Evolutionary conservation across 1,140 invertebrate species (phyloP), one percentile per base, ranked within the genome.

Genomic region (Limonius californicus): DNA sequence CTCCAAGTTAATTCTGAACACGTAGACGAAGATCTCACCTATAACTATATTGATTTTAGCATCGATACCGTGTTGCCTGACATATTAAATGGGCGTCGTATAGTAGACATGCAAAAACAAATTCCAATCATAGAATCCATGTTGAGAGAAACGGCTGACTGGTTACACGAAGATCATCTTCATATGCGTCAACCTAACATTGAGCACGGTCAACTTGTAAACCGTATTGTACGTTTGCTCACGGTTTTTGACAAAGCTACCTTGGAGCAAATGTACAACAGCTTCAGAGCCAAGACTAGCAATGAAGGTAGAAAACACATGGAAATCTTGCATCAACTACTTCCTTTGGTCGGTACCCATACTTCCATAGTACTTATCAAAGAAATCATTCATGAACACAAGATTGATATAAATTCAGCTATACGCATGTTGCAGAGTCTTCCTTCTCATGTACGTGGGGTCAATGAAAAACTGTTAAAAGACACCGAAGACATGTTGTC

Each of bases 291-390:
- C 1, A 57, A 63, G 20, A 59, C 64, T 16, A 35, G 77, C 43
- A 18, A 69, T 2, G 7, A 16, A 54, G 35, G 53, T 27, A 12
- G 64, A 71, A 16, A 65, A 66, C 14, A 62, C 15, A 55, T 65
- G 39, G 71, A 76, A 14, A 67, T 80, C 3, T 81, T 79, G 53
- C 59, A 79, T 2, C 61, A 71, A 63, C 70, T 79, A 20, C 15
- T 81, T 8, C 77, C 79, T 2, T 61, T 77, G n/a, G 70, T 77
- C n/a, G 80, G 80, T n/a, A 80, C 78, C 0, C 47, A 65, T 7
- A 74, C 73, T 3, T 68, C 74, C 0, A 72, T 68, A 21, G 54
- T 71, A 4, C 78, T 80, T 55, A 74, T 74, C 6, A 64, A 70
- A 43, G 69, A 78, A 23, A 20, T 79, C 1, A 69, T 80, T 18